Evolutionary conservation across 2,113 vertebrate species (phyloP).

Genomic region (Collichthys lucidus): DNA sequence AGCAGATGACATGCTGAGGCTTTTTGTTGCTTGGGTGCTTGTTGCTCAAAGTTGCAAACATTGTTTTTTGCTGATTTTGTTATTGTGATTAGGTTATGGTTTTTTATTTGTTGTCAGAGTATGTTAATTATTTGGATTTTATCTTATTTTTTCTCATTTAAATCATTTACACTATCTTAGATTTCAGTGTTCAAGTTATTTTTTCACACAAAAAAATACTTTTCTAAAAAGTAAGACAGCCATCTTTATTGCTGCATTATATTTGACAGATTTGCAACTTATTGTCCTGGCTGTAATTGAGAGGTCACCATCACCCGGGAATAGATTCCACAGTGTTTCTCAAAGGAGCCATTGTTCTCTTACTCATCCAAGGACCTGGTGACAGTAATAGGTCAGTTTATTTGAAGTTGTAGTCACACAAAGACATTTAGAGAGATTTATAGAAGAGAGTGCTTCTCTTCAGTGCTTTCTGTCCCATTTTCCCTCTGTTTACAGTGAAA

Average conservation of each 20-base stretch:
- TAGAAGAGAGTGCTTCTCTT: conserved; percentile 44
- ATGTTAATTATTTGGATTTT: background rate
- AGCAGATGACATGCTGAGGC: conserved; percentile 14
- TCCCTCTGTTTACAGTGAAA: conserved; percentile 47
- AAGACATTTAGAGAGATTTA: conserved; percentile 70
- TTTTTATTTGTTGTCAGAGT: background rate
- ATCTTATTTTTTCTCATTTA: background rate
- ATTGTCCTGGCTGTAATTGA: conserved; percentile 41
- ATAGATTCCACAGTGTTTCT: conserved; percentile 46
- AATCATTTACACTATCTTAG: background rate
- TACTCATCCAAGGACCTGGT: conserved; percentile 36
- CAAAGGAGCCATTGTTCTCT: conserved; percentile 62
- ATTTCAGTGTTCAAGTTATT: background rate
- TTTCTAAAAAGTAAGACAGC: background rate
- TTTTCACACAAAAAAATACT: background rate
- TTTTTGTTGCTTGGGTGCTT: background rate
- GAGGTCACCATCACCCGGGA: conserved; percentile 46
- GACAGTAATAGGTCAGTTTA: conserved; percentile 68
- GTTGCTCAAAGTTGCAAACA: background rate
- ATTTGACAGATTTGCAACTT: conserved; percentile 44
- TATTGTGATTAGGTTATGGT: background rate
- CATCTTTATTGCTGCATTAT: conserved; percentile 21
- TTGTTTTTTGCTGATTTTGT: background rate
- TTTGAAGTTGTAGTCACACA: conserved; percentile 67
- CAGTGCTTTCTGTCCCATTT: conserved; percentile 48